Percentiles rank a stretch among this genome's conserved stretches.
Conservation (phyloP, 2,113 vertebrate genomes). For the Regulus satrapa region DNA sequence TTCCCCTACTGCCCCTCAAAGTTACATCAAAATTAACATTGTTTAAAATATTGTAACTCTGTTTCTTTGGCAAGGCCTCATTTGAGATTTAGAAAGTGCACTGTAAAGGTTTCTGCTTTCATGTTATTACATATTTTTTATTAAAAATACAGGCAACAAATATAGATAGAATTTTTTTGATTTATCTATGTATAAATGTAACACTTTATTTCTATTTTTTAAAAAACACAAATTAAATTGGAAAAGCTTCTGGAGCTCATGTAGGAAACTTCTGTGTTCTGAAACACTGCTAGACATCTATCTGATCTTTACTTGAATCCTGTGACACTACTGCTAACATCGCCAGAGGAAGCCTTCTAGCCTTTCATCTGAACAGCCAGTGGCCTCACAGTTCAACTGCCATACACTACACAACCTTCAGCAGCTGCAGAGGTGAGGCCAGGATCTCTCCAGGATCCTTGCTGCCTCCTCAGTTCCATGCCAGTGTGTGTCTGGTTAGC, state of each 20-base stretch:
- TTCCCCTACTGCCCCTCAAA: rapidly evolving
- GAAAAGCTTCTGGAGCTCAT: background rate
- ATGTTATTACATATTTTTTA: background rate
- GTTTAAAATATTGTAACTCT: background rate
- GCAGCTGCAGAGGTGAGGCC: background rate
- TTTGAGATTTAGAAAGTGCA: background rate
- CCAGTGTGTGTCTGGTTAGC: background rate
- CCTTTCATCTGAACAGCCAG: background rate
- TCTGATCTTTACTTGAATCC: background rate
- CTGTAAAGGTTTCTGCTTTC: background rate
- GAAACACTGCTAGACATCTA: background rate
- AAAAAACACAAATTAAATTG: background rate
- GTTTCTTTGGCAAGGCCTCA: background rate
- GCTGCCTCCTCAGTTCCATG: background rate
- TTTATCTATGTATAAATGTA: background rate
- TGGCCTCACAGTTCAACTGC: background rate
- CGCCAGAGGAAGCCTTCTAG: background rate
- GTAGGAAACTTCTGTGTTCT: background rate
- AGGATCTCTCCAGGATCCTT: background rate
- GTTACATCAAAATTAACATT: background rate
- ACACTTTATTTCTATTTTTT: background rate
- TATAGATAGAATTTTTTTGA: background rate
- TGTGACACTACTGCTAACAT: background rate
- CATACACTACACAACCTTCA: background rate
- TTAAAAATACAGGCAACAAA: background rate